Evolutionary conservation across 2,797 vertebrate species (phyloP).

Genomic region (Pangasius krempfi): DNA sequence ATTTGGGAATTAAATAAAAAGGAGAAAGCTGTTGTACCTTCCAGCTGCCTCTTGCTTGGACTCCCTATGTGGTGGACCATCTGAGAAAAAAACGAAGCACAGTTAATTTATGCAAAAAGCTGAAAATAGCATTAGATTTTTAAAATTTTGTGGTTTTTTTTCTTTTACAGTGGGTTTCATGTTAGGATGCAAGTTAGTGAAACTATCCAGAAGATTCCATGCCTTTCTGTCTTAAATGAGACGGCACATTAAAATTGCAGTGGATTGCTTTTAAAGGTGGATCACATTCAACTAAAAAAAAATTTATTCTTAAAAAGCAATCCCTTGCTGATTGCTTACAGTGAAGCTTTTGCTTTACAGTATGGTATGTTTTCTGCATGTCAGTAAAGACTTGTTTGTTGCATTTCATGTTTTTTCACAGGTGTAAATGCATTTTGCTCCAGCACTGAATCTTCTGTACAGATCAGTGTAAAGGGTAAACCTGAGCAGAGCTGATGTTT

Average conservation of each 20-base stretch:
- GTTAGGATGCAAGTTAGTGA: neutral
- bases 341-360: neutral
- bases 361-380: neutral
- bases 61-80: slow-evolving; percentile 70
- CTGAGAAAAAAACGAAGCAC: slow-evolving; percentile 53
- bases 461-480: neutral
- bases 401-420: neutral
- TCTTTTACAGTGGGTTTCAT: neutral
- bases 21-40: slow-evolving; percentile 61
- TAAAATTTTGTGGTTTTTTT: neutral
- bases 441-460: neutral
- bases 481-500: neutral
- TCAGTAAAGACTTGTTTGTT: neutral
- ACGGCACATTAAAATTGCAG: neutral
- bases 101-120: neutral
- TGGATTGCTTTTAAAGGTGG: neutral
- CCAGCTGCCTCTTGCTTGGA: slow-evolving; percentile 61
- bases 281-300: neutral
- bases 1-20: neutral
- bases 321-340: neutral
- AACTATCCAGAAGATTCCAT: neutral
- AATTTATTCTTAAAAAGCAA: neutral
- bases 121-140: neutral
- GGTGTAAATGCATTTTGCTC: neutral
- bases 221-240: neutral